Conservation (phyloP, 2,797 vertebrate genomes). For the Liasis olivaceus region DNA sequence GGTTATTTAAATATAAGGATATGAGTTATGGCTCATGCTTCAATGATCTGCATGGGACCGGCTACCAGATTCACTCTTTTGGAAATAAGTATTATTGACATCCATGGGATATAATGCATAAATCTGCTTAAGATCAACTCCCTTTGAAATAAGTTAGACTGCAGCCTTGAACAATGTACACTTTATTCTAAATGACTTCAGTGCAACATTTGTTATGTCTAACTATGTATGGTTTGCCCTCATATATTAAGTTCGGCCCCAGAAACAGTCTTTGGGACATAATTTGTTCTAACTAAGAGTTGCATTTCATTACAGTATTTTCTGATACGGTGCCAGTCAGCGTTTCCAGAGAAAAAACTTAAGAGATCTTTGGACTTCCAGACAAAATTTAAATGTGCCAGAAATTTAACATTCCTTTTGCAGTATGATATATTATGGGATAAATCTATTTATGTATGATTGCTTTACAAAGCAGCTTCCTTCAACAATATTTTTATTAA, state of each 20-base stretch:
- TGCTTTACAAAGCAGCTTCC: conserved; percentile 5
- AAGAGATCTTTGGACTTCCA: neutral
- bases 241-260: neutral
- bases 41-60: too few relatives aligned
- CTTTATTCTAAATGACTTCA: neutral
- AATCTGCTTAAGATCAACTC: neutral
- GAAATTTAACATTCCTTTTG: conserved; percentile 23
- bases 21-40: neutral
- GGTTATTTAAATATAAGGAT: neutral
- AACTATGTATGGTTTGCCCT: neutral
- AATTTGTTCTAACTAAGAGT: neutral
- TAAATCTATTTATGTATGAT: conserved; percentile 51
- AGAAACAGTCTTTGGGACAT: neutral
- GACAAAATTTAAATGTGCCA: conserved; percentile 44
- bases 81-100: neutral
- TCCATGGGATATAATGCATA: neutral
- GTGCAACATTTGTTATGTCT: neutral
- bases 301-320: neutral
- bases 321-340: neutral
- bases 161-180: neutral
- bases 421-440: conserved; percentile 42
- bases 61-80: neutral
- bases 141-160: neutral
- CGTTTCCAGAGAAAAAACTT: neutral
- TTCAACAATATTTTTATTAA: conserved; percentile 58